Evolutionary conservation across 2,797 vertebrate genomes (phyloP).

Genomic region (Ceryle rudis): DNA sequence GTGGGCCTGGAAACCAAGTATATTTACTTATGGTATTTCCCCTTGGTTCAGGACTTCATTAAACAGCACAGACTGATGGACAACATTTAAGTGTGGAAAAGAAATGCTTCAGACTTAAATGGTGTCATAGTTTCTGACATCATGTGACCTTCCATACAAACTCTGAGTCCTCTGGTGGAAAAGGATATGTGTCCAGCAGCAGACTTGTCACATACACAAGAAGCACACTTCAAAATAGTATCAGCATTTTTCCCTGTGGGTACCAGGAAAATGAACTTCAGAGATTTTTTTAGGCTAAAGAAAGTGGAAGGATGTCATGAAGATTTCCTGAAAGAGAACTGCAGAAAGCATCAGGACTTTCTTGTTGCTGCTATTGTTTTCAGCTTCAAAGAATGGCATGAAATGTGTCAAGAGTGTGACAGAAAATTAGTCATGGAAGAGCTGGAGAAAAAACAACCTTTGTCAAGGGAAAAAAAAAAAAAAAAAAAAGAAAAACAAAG

Average conservation of each 20-base stretch:
- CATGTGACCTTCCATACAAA: background rate
- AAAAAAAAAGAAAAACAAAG: background rate
- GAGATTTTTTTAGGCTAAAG: background rate
- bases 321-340: background rate
- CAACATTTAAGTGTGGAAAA: fast-evolving
- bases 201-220: background rate
- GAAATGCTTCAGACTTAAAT: background rate
- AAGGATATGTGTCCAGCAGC: background rate
- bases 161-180: background rate
- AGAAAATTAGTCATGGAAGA: background rate
- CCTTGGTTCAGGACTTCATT: background rate
- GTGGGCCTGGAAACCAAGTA: background rate
- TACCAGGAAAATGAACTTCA: background rate
- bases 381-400: background rate
- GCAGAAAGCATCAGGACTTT: background rate
- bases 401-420: background rate
- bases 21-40: background rate
- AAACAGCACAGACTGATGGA: background rate
- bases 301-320: background rate
- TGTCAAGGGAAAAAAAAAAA: background rate
- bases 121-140: background rate
- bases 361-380: background rate
- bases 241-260: fast-evolving
- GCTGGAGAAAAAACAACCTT: background rate
- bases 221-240: fast-evolving